A percentile compares a stretch with the other conserved stretches of the same genome.
Evolutionary conservation across 2,113 vertebrate genomes (phyloP).

Genomic region (Oreochromis niloticus): DNA sequence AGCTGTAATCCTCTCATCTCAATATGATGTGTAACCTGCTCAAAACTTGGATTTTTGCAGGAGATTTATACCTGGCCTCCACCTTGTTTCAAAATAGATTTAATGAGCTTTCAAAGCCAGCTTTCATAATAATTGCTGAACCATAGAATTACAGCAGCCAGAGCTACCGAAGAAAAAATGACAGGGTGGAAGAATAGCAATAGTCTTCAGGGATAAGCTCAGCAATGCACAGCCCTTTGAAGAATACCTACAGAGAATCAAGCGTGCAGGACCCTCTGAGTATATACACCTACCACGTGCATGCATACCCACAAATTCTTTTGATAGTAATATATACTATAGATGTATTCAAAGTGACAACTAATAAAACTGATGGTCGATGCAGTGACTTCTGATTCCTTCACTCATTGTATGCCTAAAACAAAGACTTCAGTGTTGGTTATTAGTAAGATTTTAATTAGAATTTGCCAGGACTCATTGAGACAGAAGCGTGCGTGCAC

Average conservation of each 20-base stretch:
- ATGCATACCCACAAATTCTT: not conserved
- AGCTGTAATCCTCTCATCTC: constrained; percentile 44
- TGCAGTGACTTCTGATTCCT: not conserved
- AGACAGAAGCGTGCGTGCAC: not conserved
- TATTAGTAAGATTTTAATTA: not conserved
- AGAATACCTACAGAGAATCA: not conserved
- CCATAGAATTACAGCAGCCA: not conserved
- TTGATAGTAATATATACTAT: not conserved
- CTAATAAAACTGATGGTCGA: not conserved
- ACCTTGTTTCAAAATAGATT: constrained; percentile 13
- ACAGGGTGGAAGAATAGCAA: not conserved
- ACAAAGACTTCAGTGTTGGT: not conserved
- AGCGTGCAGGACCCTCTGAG: not conserved
- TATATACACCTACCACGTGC: not conserved
- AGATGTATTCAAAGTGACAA: not conserved
- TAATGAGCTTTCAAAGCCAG: constrained; percentile 19
- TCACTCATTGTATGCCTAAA: not conserved
- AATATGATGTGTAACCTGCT: constrained; percentile 7
- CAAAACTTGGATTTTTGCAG: not conserved
- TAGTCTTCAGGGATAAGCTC: not conserved
- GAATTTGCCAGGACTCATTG: not conserved
- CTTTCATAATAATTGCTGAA: not conserved
- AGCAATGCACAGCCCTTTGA: not conserved
- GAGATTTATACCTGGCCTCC: not conserved
- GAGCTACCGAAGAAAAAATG: not conserved